A percentile compares a stretch with the other conserved stretches of the same genome.
These are phyloP conservation scores for Habroteleia sp. DNA, from an alignment of 2,888 invertebrate genomes.

Conservation along the genomic window DNA sequence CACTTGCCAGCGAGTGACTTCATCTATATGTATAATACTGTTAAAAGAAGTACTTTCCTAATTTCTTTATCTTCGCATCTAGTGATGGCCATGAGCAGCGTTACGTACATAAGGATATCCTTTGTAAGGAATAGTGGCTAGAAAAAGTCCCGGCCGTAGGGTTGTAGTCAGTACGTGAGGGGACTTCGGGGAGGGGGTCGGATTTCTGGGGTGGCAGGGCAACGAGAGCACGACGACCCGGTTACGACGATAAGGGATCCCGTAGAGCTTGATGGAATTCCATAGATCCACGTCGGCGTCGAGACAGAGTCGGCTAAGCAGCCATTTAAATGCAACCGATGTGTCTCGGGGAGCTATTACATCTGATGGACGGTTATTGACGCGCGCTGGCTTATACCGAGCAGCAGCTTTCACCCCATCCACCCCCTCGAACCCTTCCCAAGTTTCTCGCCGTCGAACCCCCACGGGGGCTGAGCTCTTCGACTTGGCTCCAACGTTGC, in stretches of 20 bases:
- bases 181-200: constrained; percentile 1
- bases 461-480: constrained; percentile 63
- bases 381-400: constrained; percentile 80
- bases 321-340: constrained; percentile 82
- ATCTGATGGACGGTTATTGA: constrained; percentile 82
- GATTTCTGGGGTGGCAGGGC: constrained; percentile 28
- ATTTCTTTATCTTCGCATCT: constrained; percentile 54
- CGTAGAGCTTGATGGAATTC: constrained; percentile 81
- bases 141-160: constrained; percentile 54
- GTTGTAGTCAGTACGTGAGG: constrained; percentile 51
- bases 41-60: constrained; percentile 38
- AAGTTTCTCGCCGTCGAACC: constrained; percentile 58
- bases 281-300: constrained; percentile 81
- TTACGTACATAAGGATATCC: constrained; percentile 33
- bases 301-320: constrained; percentile 81
- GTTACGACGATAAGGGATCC: constrained; percentile 80
- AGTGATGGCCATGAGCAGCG: constrained; percentile 19
- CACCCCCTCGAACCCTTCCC: constrained; percentile 42
- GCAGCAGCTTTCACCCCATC: constrained; percentile 71
- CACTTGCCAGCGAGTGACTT: constrained; percentile 18
- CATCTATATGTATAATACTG: constrained; percentile 15
- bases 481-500: constrained; percentile 61
- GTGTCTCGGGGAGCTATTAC: constrained; percentile 82
- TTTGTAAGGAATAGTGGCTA: constrained; percentile 36
- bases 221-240: constrained; percentile 75